Evolutionary conservation across 2,888 invertebrate species (phyloP), one percentile per base, ranked within the genome.

Genomic region (Leptinotarsa haldemani): DNA sequence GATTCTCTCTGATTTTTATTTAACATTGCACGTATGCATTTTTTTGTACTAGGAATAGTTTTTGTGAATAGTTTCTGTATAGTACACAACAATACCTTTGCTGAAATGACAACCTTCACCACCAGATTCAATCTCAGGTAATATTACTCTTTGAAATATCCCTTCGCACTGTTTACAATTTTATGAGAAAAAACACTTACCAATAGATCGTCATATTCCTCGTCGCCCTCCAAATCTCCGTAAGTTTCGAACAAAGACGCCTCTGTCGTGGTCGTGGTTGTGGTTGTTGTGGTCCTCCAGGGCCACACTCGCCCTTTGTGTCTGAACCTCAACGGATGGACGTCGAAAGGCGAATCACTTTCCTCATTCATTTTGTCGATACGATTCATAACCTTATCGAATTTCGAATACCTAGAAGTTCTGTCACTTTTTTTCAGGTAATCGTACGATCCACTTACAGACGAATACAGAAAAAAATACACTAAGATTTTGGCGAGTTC

Each of bases 381-480:
- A 46, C 81, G 80, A 9, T 76, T 75, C 78, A 78, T 77, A 30
- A 83, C 81, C 63, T 78, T 80, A 63, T 82, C 81, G 58, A 83
- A 81, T 69, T 83, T 82, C n/a, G 82, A 77, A 70, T 81, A 83
- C 64, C 82, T 76, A 56, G 53, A 64, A 53, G 74, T 74, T 52
- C 70, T 65, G 20, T 75, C 75, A 67, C 72, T 75, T 16, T 65
- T 52, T 72, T 75, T 72, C n/a, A 25, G 47, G 47, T 74, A 61
- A 61, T 68, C 67, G 46, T 73, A 69, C 1, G 74, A 67, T 30
- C 69, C 66, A 30, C 66, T 75, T 13, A 74, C 69, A 20, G 74
- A 53, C 12, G 71, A 71, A 70, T 73, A 77, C 18, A 78, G 66
- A 65, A 65, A 76, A 47, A 78, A 73, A 72, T 74, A 79, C 69